phyloP scores from a whole-genome alignment of 1,140 invertebrate genomes.

The Saccostrea echinata region DNA sequence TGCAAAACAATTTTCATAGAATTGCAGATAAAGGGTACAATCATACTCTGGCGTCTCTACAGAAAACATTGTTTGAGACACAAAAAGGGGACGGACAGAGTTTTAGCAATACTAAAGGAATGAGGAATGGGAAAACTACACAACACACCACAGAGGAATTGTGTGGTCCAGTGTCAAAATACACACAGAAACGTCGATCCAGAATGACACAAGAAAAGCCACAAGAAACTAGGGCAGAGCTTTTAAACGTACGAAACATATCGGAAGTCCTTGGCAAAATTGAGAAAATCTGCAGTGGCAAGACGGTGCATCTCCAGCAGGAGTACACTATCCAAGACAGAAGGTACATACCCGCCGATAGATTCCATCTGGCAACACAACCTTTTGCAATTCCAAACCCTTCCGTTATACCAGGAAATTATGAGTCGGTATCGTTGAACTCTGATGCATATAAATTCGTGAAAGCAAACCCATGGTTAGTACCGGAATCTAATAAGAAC shows the following conservation, averaged over 20 bases:
- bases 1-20: not conserved
- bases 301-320: not conserved
- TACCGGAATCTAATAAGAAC: not conserved
- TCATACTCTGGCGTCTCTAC: not conserved
- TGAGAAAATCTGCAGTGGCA: constrained; percentile 18
- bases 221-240: not conserved
- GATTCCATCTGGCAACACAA: not conserved
- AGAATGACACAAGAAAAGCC: not conserved
- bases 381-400: not conserved
- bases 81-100: not conserved
- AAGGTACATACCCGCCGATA: not conserved
- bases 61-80: not conserved
- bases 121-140: not conserved
- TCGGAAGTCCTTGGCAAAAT: not conserved
- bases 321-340: not conserved
- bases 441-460: not conserved
- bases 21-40: not conserved
- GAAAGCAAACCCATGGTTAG: not conserved
- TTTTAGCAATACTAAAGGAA: not conserved
- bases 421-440: not conserved
- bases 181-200: not conserved
- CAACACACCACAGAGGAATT: not conserved
- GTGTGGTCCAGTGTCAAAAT: not conserved
- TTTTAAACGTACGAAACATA: not conserved
- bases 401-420: not conserved